Base-by-base conservation (phyloP, 2,113 vertebrate genomes). In the Oncorhynchus masou region DNA sequence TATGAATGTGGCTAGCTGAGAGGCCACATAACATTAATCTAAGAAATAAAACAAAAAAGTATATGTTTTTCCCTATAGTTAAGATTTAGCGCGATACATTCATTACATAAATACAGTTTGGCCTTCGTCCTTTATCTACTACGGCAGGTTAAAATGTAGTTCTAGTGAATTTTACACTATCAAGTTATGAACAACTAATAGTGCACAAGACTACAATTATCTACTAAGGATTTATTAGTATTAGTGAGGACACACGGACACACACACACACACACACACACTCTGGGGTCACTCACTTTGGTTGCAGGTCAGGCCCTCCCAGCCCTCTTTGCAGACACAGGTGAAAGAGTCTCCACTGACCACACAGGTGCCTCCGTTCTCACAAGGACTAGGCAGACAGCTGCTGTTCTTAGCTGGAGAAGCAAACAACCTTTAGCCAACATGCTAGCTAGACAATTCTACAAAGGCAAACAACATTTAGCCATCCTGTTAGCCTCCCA, bases 281-380 rank as follows among this genome's bases (percentile, higher is more conserved):
- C 19, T 3, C 11, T 54, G 51, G 16, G 51, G 51, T 27, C 20
- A 22, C 96, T 94, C 89, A 97, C 95, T 97, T 90, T 96, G 95
- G 27, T 92, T 94, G 75, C 96, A 97, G 0, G 93, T 94, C 67
- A 89, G 89, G 49, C 96, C 96, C 85, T 97, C 96, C 95, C 95
- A 97, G 89, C 96, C 96, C 84, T 96, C 96, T 87, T 96, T 97
- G 93, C 96, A 97, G 87, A 97, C 95, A 11, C 96, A 97, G n/a
- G 94, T 95, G 71, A 96, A 97, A 48, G 93, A 89, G 77, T 96
- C 95, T 4, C 94, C 95, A 0, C 92, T 95, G 85, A 96, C 94
- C 2, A 97, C 93, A 6, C 96, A 97, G 79, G 96, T 97, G 69
- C 94, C 96, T 51, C 95, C 95, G 0, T 96, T 96, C 34, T 95